Percentiles rank a stretch among this genome's conserved stretches.
Evolutionary conservation across 2,888 invertebrate genomes (phyloP).

Genomic region (Ctenicera cuprea): DNA sequence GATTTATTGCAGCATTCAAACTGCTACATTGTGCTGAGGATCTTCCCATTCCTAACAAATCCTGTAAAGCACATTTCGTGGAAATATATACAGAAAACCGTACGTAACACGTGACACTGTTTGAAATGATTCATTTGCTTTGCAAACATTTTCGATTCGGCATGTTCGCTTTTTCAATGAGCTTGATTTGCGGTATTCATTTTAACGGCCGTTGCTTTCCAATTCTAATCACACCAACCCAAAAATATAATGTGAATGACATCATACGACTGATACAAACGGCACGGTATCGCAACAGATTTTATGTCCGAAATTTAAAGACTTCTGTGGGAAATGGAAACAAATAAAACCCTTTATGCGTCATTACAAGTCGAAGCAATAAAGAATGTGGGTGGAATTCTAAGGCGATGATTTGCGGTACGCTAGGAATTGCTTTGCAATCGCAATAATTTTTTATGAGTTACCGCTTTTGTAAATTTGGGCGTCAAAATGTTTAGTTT

Average conservation of each 20-base stretch:
- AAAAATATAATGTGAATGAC: background rate
- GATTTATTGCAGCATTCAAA: conserved; percentile 7
- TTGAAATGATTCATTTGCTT: conserved; percentile 13
- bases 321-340: background rate
- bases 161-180: too few relatives aligned
- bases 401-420: background rate
- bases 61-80: background rate
- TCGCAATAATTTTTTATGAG: conserved; percentile 3
- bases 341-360: background rate
- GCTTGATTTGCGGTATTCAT: conserved; percentile 8
- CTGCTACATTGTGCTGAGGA: background rate
- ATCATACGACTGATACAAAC: background rate
- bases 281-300: too few relatives aligned
- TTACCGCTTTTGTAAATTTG: background rate
- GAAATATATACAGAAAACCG: conserved; percentile 1
- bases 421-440: background rate
- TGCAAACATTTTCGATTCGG: conserved; percentile 9
- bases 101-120: background rate
- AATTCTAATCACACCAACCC: conserved; percentile 1
- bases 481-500: too few relatives aligned
- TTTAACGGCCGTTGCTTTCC: background rate
- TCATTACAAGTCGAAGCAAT: background rate
- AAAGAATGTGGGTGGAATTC: conserved; percentile 3
- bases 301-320: background rate
- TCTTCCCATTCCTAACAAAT: background rate